Evolutionary conservation across 2,797 vertebrate genomes (phyloP), one percentile per base, ranked within the genome.

Genomic region (Pangasius krempfi): DNA sequence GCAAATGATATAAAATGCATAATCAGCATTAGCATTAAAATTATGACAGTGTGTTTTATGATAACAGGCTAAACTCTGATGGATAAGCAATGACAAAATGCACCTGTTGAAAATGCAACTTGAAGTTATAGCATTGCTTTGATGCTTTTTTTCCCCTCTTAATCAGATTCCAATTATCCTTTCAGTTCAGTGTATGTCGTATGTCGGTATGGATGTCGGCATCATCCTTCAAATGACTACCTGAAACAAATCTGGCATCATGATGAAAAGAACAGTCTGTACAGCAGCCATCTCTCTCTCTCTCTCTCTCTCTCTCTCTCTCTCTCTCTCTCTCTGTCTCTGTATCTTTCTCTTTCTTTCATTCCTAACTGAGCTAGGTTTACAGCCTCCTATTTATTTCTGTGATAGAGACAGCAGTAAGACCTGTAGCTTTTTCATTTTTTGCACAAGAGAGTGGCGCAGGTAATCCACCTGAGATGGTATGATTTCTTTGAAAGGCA

Each of bases 381-480:
- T 62, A 75, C 37, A 76, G 22, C 81, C 60, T 72, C 76, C 40
- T 70, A 89, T 80, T 70, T 87, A 73, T 62, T 50, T 47, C 85
- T n/a, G 78, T 88, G 91, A 91, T 91, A 80, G 86, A 90, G 66
- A 89, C 40, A 44, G 68, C 90, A 16, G 80, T 64, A 86, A 76
- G 68, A 85, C 37, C 84, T 86, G 64, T 70, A 40, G 47, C 79
- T 82, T 84, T 80, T 27, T 79, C 58, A 52, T 30, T 5, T 82
- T 87, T 87, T 86, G 80, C 87, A 64, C 81, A 85, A 75, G 58
- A 78, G 27, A 44, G 37, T 81, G n/a, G 73, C 27, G 68, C 85
- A 84, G 76, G 40, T 79, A 86, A 84, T 82, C 40, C 83, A 84
- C 85, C 82, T 89, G 58, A 88, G 79, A 89, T 66, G 75, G 87